Evolutionary conservation across 2,888 invertebrate species (phyloP).

Genomic region (Trichogramma evanescens): DNA sequence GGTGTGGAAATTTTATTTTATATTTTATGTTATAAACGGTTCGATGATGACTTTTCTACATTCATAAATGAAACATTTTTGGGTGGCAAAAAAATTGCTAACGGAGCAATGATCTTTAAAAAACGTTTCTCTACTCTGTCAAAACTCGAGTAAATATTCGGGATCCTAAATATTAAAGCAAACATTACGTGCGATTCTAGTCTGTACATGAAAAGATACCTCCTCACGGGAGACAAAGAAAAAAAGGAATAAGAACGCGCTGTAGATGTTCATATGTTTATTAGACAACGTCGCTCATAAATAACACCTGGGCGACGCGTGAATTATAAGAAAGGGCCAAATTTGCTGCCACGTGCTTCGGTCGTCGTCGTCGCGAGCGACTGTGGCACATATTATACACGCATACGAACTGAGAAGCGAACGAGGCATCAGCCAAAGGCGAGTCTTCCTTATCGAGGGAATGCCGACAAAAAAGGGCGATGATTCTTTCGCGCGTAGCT

Average conservation of each 20-base stretch:
- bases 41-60: too few relatives aligned
- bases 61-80: too few relatives aligned
- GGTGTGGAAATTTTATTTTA: too few relatives aligned
- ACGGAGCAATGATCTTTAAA: too few relatives aligned
- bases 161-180: too few relatives aligned
- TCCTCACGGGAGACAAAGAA: too few relatives aligned
- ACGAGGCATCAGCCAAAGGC: background rate
- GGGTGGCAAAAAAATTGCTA: background rate
- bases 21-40: too few relatives aligned
- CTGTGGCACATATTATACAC: background rate
- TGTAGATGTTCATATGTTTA: constrained; percentile 48
- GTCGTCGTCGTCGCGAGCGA: too few relatives aligned
- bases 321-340: constrained; percentile 38
- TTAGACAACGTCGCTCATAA: constrained; percentile 46
- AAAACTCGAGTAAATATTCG: too few relatives aligned
- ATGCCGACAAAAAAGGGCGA: constrained; percentile 16
- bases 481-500: constrained; percentile 3
- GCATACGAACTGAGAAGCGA: background rate
- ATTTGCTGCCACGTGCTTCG: constrained; percentile 5
- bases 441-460: constrained; percentile 16
- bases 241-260: constrained; percentile 33
- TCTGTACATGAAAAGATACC: too few relatives aligned
- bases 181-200: too few relatives aligned
- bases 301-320: constrained; percentile 41
- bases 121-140: too few relatives aligned